Conservation (phyloP, 2,888 invertebrate species). For the Cetonia aurata region DNA sequence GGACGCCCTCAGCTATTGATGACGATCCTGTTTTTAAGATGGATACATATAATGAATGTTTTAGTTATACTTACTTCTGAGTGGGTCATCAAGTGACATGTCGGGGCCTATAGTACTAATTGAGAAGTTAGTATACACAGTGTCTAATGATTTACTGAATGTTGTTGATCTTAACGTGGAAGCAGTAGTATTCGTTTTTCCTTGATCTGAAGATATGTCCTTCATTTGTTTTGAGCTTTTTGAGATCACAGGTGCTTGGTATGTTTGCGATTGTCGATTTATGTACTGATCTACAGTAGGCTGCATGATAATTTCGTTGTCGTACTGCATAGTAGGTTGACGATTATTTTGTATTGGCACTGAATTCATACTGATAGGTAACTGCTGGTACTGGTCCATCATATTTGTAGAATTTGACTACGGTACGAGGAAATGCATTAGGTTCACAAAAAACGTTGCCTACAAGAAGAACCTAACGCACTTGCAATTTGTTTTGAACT, state of each 20-base stretch:
- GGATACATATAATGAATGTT: neutral
- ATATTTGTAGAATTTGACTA: slow-evolving; percentile 48
- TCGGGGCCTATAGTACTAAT: slow-evolving; percentile 45
- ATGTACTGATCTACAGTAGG: slow-evolving; percentile 47
- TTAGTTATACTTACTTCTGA: slow-evolving; percentile 46
- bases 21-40: neutral
- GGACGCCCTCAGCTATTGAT: no score
- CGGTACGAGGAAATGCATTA: slow-evolving; percentile 5
- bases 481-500: no score
- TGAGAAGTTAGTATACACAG: slow-evolving; percentile 46
- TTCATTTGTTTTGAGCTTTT: slow-evolving; percentile 56
- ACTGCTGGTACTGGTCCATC: slow-evolving; percentile 63
- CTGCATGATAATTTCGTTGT: slow-evolving; percentile 50
- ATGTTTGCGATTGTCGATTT: slow-evolving; percentile 43
- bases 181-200: slow-evolving; percentile 37
- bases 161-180: slow-evolving; percentile 25
- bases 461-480: no score
- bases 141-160: slow-evolving; percentile 47
- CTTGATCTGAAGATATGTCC: slow-evolving; percentile 41
- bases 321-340: slow-evolving; percentile 46
- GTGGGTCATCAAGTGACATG: slow-evolving; percentile 41
- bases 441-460: no score
- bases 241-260: slow-evolving; percentile 54
- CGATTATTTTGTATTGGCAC: slow-evolving; percentile 52
- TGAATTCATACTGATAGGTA: slow-evolving; percentile 47